A percentile compares a stretch with the other conserved stretches of the same genome.
phyloP scores from a whole-genome alignment of 2,797 vertebrate species.

The Notolabrus celidotus region DNA sequence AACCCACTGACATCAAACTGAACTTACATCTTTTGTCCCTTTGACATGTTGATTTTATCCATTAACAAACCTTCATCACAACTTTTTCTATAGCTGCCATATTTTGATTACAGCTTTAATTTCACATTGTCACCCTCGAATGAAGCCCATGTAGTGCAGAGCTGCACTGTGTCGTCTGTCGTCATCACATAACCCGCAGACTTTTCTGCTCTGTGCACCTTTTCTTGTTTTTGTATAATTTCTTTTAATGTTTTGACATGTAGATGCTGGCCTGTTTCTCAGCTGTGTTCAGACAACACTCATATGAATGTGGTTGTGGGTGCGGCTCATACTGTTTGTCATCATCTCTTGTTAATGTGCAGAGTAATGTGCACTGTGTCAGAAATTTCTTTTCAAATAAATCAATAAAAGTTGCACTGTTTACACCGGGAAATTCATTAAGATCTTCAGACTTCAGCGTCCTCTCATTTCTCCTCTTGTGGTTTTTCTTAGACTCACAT shows the following conservation, averaged over 20 bases:
- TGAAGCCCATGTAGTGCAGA: slow-evolving; percentile 13
- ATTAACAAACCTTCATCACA: background rate
- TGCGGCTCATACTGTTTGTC: slow-evolving; percentile 20
- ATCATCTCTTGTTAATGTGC: slow-evolving; percentile 44
- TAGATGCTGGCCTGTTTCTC: slow-evolving; percentile 8
- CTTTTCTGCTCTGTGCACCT: slow-evolving; percentile 43
- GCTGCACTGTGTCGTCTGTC: background rate
- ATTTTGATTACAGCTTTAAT: slow-evolving; percentile 61
- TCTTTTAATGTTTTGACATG: background rate
- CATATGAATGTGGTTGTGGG: slow-evolving; percentile 11
- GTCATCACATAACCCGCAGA: slow-evolving; percentile 33
- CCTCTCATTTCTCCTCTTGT: slow-evolving; percentile 18
- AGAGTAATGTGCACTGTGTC: slow-evolving; percentile 64
- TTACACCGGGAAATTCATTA: slow-evolving; percentile 66
- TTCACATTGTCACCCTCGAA: slow-evolving; percentile 33
- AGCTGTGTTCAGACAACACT: slow-evolving; percentile 14
- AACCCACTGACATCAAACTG: slow-evolving; percentile 14
- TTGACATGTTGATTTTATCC: slow-evolving; percentile 13
- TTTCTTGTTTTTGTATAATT: background rate
- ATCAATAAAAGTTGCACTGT: slow-evolving; percentile 84
- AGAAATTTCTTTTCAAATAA: slow-evolving; percentile 58
- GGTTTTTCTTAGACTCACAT: background rate
- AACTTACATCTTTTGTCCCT: slow-evolving; percentile 12
- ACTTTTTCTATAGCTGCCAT: background rate
- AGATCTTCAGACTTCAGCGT: slow-evolving; percentile 10